Evolutionary conservation across 2,888 invertebrate species (phyloP).

Genomic region (Hirtodrosophila alboralis): DNA sequence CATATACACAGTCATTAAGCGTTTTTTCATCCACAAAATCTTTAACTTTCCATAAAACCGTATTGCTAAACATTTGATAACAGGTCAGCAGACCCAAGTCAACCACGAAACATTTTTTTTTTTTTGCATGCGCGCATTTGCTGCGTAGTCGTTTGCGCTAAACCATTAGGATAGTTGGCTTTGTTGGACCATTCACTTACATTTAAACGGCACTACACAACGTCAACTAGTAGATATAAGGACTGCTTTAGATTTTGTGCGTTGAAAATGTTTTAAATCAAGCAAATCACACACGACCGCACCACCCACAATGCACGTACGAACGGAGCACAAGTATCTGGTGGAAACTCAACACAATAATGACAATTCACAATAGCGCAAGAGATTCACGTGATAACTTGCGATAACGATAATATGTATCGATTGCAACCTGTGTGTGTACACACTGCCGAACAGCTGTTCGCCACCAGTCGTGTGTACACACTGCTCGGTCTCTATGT

Average conservation of each 20-base stretch:
- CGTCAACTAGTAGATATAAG: conserved; percentile 30
- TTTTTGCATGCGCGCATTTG: conserved; percentile 38
- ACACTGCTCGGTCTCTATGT: conserved; percentile 48
- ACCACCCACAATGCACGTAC: conserved; percentile 69
- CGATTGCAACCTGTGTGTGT: conserved; percentile 4
- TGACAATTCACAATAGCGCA: conserved; percentile 67
- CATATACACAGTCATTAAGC: conserved; percentile 37
- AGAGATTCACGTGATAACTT: conserved; percentile 63
- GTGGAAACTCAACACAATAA: conserved; percentile 74
- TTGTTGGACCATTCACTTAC: conserved; percentile 40
- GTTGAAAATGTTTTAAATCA: conserved; percentile 64
- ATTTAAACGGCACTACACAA: conserved; percentile 47
- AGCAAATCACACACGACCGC: conserved; percentile 67
- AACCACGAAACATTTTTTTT: conserved; percentile 13
- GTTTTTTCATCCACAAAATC: conserved; percentile 13
- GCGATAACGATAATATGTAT: conserved; percentile 36
- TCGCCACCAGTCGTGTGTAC: conserved; percentile 24
- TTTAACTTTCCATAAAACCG: conserved; percentile 13
- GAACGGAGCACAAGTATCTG: conserved; percentile 61
- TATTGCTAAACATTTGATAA: conserved; percentile 41
- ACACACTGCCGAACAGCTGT: conserved; percentile 46
- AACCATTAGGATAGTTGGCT: conserved; percentile 4
- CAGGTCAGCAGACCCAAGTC: conserved; percentile 55
- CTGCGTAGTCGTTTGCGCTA: conserved; percentile 41
- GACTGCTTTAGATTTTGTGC: conserved; percentile 36